Evolutionary conservation across 92 coral and sea anemone species (phyloP), one percentile per base, ranked within the genome.

Genomic region (Scolanthus callimorphus): DNA sequence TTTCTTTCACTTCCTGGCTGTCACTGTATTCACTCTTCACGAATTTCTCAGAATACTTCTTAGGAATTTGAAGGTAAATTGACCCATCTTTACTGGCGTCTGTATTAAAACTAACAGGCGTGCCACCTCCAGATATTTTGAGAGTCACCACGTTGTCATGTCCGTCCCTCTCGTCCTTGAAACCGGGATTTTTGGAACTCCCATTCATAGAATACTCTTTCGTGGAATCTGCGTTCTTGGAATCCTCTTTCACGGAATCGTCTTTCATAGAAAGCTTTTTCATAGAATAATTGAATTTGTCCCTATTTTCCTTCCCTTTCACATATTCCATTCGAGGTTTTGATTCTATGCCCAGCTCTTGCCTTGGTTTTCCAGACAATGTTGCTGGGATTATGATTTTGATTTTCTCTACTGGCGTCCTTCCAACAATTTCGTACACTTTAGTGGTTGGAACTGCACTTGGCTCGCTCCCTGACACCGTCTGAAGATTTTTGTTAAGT

Each of bases 61-160:
- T 67, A 0, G 95, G 95, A n/a, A 87, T 67, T 25, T 76, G 75
- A 27, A 87, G 65, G 1, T 82, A 60, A 27, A 87, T 55, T 6
- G 95, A 87, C 2, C 95, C 95, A 20, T 87, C 95, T 21, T 55
- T 51, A 17, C 90, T 83, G 21, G 95, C 63, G 20, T 80, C 95
- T n/a, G 95, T 84, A 39, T 78, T 87, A 21, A 87, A 82, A 49
- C 95, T 87, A 4, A 83, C 90, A 15, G 95, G 95, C 43, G 63
- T 78, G 25, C 95, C 95, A 9, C 62, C 53, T 11, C 86, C 86
- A 17, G 84, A 67, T 34, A 86, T 87, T 54, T 82, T 82, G 1
- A 87, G 41, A 20, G 77, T 77, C 23, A 87, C 85, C 38, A 21
- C 81, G 22, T 65, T 71, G 27, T 50, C 62, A 20, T 71, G 48